Conservation (phyloP, 2,797 vertebrate genomes). For the Bufotes viridis region DNA sequence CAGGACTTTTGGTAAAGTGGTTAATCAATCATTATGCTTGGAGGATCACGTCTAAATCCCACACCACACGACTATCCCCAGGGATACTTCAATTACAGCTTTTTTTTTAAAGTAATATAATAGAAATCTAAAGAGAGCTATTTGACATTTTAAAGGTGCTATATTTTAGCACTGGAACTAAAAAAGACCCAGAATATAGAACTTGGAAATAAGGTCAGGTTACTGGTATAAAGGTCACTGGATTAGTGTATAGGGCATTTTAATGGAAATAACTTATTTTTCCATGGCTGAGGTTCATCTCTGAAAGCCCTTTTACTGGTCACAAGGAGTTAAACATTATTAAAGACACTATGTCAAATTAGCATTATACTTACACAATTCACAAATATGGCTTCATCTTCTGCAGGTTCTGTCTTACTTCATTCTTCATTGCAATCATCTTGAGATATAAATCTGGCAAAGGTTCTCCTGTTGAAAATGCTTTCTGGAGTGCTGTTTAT, state of each 20-base stretch:
- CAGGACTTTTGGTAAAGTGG: slow-evolving; percentile 36
- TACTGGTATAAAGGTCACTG: background rate
- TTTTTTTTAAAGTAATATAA: slow-evolving; percentile 24
- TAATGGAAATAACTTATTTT: background rate
- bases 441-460: background rate
- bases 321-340: background rate
- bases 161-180: background rate
- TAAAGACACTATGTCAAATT: background rate
- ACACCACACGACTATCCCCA: slow-evolving; percentile 43
- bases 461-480: background rate
- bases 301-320: background rate
- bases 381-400: background rate
- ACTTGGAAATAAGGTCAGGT: background rate
- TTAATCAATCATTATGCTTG: slow-evolving; percentile 55
- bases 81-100: slow-evolving; percentile 37
- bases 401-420: background rate
- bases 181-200: background rate
- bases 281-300: background rate
- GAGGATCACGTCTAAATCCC: slow-evolving; percentile 47
- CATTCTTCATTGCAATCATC: background rate
- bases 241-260: background rate
- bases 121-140: background rate
- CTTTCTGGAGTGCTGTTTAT: background rate
- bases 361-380: background rate
- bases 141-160: background rate